A percentile compares a stretch with the other conserved stretches of the same genome.
phyloP scores from a whole-genome alignment of 2,113 vertebrate species.

The Columbina picui region DNA sequence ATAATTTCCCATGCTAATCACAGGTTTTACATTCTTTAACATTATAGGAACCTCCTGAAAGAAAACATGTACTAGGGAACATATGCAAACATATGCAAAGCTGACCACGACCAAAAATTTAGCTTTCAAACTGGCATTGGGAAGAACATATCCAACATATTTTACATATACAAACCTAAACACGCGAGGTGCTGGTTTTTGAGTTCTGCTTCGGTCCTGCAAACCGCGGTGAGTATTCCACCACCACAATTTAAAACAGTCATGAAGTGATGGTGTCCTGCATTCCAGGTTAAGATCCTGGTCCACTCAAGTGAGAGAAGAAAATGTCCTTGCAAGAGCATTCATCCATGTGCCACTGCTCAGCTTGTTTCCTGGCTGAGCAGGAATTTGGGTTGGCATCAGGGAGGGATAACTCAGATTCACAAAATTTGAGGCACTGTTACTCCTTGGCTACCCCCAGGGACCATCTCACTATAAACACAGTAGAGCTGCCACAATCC shows the following conservation, averaged over 20 bases:
- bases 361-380: background rate
- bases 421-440: background rate
- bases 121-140: background rate
- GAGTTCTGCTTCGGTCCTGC: background rate
- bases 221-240: background rate
- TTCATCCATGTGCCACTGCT: background rate
- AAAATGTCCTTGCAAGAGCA: background rate
- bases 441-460: background rate
- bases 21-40: conserved; percentile 26
- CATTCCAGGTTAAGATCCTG: background rate
- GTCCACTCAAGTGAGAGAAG: background rate
- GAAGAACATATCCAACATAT: background rate
- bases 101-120: background rate
- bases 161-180: background rate
- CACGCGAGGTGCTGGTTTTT: background rate
- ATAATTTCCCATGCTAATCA: conserved; percentile 38
- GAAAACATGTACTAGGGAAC: background rate
- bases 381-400: accelerated
- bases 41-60: conserved; percentile 7
- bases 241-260: background rate
- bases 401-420: background rate
- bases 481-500: background rate
- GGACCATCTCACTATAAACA: background rate
- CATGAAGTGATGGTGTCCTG: background rate
- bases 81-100: background rate